Percentiles rank a stretch among this genome's conserved stretches.
phyloP scores from a whole-genome alignment of 2,888 invertebrate genomes.

The Punctoribates punctum region DNA sequence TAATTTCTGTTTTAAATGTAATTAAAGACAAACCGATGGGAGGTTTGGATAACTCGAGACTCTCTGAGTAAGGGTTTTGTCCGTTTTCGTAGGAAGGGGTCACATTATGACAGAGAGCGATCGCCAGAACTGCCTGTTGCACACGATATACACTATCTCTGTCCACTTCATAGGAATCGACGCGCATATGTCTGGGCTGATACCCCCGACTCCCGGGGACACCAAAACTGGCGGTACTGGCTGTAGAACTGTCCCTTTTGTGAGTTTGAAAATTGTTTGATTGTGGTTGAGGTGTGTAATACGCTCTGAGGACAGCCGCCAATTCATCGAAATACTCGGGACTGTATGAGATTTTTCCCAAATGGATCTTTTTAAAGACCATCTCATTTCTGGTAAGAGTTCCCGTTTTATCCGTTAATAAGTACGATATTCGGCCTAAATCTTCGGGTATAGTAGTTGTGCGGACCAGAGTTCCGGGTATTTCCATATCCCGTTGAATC shows the following conservation, averaged over 20 bases:
- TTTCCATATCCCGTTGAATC: conserved; percentile 86
- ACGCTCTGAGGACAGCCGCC: conserved; percentile 44
- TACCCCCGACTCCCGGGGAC: conserved; percentile 37
- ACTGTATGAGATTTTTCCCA: conserved; percentile 88
- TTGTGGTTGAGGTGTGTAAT: conserved; percentile 39
- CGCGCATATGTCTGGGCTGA: conserved; percentile 38
- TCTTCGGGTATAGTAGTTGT: conserved; percentile 99
- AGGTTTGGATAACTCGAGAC: neutral
- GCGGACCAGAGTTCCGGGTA: conserved; percentile 89
- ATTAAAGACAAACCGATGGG: conserved; percentile 9
- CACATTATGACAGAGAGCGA: conserved; percentile 97
- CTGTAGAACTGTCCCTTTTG: conserved; percentile 42
- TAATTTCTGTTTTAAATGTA: neutral
- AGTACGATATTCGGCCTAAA: conserved; percentile 88
- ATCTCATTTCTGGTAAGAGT: conserved; percentile 98
- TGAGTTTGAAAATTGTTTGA: conserved; percentile 37
- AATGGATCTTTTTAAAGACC: conserved; percentile 91
- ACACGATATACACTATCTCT: conserved; percentile 60
- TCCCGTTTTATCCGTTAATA: conserved; percentile 97
- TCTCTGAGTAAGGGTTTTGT: conserved; percentile 7
- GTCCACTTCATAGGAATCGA: conserved; percentile 46
- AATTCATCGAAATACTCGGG: conserved; percentile 78
- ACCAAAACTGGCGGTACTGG: conserved; percentile 36
- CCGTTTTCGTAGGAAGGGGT: conserved; percentile 82
- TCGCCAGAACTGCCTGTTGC: conserved; percentile 83